Conservation (phyloP, 2,888 invertebrate genomes). For the Drosophila nr. medialis region DNA sequence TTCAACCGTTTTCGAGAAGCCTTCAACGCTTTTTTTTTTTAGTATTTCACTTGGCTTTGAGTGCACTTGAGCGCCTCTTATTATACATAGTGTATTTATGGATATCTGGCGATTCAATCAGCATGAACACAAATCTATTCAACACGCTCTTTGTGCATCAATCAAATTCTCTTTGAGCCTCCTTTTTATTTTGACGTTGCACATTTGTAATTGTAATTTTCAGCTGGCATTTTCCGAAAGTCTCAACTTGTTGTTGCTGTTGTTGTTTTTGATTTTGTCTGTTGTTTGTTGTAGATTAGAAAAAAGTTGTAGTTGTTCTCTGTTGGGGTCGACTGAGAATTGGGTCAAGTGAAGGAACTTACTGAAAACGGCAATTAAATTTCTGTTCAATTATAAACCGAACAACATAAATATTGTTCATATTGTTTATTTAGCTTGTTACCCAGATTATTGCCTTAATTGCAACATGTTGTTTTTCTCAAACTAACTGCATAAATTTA, state of each 20-base stretch:
- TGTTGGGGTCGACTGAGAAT: conserved; percentile 66
- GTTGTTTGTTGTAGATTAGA: conserved; percentile 25
- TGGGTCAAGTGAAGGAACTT: conserved; percentile 75
- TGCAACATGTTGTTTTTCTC: conserved; percentile 48
- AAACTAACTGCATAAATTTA: conserved; percentile 52
- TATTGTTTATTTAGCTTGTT: conserved; percentile 53
- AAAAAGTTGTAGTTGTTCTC: conserved; percentile 18
- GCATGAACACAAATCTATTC: conserved; percentile 20
- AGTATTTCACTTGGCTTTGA: conserved; percentile 8
- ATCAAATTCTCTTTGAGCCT: conserved; percentile 26
- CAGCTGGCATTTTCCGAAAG: conserved; percentile 13
- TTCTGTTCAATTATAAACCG: conserved; percentile 45
- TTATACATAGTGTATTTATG: conserved; percentile 4
- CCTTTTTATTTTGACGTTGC: conserved; percentile 22
- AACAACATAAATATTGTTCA: conserved; percentile 37
- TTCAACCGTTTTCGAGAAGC: conserved; percentile 17
- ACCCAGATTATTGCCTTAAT: conserved; percentile 56
- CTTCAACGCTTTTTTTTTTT: conserved; percentile 11
- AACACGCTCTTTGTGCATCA: conserved; percentile 40
- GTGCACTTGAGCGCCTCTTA: conserved; percentile 18
- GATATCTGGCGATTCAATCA: conserved; percentile 13
- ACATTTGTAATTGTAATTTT: conserved; percentile 22
- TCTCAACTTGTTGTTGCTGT: background rate
- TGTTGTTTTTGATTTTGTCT: background rate
- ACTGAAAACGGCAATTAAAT: conserved; percentile 75